phyloP scores from a whole-genome alignment of 1,140 invertebrate genomes.

The Akabosia matsudoensis region DNA sequence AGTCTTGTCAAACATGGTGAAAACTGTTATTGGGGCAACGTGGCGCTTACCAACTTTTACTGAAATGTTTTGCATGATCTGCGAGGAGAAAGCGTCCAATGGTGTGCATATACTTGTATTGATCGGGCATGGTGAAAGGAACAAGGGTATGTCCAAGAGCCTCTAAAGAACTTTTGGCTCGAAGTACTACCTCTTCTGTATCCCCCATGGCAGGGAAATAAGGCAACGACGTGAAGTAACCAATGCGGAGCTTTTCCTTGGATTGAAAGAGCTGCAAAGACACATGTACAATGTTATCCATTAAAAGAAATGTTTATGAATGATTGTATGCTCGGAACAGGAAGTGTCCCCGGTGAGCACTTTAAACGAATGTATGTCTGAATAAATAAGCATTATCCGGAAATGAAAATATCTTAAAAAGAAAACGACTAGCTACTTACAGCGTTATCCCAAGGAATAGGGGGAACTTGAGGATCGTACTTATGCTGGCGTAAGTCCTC shows the following conservation, averaged over 20 bases:
- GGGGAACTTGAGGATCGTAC: conserved; percentile 30
- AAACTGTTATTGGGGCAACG: not conserved
- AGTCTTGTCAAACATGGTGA: not conserved
- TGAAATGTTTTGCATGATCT: conserved; percentile 35
- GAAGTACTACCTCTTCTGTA: conserved; percentile 28
- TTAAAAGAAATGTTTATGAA: not conserved
- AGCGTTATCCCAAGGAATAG: conserved; percentile 37
- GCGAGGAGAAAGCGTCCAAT: conserved; percentile 37
- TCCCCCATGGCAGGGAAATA: conserved; percentile 42
- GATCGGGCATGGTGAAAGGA: conserved; percentile 38
- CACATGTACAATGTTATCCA: not conserved
- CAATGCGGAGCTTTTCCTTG: conserved; percentile 39
- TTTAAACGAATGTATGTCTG: not conserved
- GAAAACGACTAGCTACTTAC: not conserved
- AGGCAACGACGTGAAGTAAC: conserved; percentile 29
- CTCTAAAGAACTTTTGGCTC: conserved; percentile 33
- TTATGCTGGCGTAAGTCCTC: conserved; percentile 20
- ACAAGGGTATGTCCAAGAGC: conserved; percentile 40
- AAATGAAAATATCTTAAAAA: not conserved
- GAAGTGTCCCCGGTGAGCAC: not conserved
- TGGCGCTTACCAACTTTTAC: conserved; percentile 32
- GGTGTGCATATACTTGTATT: conserved; percentile 38
- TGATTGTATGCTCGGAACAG: not conserved
- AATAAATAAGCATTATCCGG: not conserved
- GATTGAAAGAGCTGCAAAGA: conserved; percentile 24